Evolutionary conservation across 2,888 invertebrate species (phyloP), one percentile per base, ranked within the genome.

Genomic region (Lithophane ornitopus): DNA sequence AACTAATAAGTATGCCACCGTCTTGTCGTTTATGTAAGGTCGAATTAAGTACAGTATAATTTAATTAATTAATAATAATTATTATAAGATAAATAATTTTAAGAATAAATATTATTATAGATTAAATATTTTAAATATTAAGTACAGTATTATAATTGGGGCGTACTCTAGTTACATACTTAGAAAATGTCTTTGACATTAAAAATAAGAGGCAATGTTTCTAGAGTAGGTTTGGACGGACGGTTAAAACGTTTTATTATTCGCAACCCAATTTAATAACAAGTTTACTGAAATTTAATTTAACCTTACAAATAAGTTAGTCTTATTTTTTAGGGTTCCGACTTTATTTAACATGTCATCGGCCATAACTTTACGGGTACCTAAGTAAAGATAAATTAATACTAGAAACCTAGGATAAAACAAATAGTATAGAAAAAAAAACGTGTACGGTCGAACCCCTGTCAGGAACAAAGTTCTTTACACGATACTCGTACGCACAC

Each of bases 241-340:
- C 49, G 49, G 19, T 49, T 19, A 19, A 8, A n/a, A 56, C 34
- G 8, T 63, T 63, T 62, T 26, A 71, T 49, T 63, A 77, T 62
- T 79, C 41, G 79, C 0, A 49, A 34, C 22, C 41, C 16, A 41
- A 49, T 62, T 62, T n/a, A 56, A 56, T 44, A 26, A 49, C 6
- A 11, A 71, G 22, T n/a, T 28, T 66, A 52, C 26, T 11, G n/a
- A 56, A 41, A 28, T 49, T 56, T 1, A 7, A 22, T 70, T 46
- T 54, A 69, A 78, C n/a, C 28, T n/a, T 54, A 52, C 3, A 52
- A 52, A 52, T 52, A 52, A 22, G 22, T 22, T 52, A 52, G 52
- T 52, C 22, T 52, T 52, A 22, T 22, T 52, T 52, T 52, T 52
- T 52, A 52, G 52, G 9, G 52, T 52, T 22, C 52, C 22, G 22